These are phyloP conservation scores for Forbesichthys agassizii DNA, from an alignment of 2,113 vertebrate genomes.

Conservation along the genomic window DNA sequence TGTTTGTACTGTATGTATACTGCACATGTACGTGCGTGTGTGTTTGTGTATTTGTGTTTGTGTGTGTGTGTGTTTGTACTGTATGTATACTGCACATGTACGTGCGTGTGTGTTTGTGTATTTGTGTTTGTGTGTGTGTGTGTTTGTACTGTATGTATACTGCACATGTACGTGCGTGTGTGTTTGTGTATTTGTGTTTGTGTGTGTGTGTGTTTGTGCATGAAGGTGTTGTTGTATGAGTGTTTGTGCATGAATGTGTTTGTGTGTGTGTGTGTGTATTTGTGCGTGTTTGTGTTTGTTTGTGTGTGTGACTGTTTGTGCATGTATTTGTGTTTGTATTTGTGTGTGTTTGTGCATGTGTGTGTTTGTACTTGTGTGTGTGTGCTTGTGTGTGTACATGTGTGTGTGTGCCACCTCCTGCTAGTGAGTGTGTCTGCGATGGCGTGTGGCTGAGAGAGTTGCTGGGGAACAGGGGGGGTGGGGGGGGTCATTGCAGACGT, in stretches of 20 bases:
- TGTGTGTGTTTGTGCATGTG: neutral
- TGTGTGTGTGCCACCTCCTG: neutral
- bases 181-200: no score
- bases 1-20: no score
- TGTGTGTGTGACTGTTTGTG: neutral
- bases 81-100: no score
- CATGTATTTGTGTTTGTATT: conserved; percentile 13
- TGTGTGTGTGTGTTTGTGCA: no score
- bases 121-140: neutral
- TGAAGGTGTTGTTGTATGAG: neutral
- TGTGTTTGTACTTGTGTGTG: neutral
- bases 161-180: neutral
- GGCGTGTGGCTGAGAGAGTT: no score
- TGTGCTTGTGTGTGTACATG: conserved; percentile 28
- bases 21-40: no score
- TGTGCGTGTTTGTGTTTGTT: no score
- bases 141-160: neutral
- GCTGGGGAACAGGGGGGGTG: neutral
- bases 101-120: no score
- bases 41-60: no score
- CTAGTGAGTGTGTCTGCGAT: neutral
- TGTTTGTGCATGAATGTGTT: no score
- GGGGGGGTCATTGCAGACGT: conserved; percentile 37
- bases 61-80: no score
- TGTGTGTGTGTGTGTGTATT: no score